Evolutionary conservation across 2,113 vertebrate species (phyloP), one percentile per base, ranked within the genome.

Genomic region (Toxotes chatareus): DNA sequence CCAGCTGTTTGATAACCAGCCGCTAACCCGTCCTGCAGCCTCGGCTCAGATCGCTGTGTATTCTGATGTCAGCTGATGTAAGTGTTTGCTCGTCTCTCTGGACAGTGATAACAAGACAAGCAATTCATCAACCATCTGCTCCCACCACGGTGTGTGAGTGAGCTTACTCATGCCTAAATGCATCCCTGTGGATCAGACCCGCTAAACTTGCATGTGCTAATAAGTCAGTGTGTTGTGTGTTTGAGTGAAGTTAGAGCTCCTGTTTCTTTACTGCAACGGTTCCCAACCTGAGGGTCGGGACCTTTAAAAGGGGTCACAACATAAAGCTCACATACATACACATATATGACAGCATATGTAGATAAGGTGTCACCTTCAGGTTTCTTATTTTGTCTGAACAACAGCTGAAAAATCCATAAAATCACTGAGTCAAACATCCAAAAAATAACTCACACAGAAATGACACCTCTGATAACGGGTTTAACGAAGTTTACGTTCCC

Each of bases 91-190:
- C 6, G n/a, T 60, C 75, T 57, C 73, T 75, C 47, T 12, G 82
- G 78, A 66, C 61, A 1, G 5, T 11, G 68, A 60, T 77, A 81
- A 87, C 53, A 7, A 82, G 79, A 76, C n/a, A 0, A 32, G 75
- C 55, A 23, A 59, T 47, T 1, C 79, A 82, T 62, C 86, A 64
- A 27, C 82, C 73, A 78, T 81, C 86, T 84, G 82, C 23, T 64
- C 12, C 4, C 0, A 10, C 12, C 3, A 19, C 51, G 7, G 44
- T 4, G 75, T 13, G 42, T 12, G 60, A 65, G 38, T 36, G 38
- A 21, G 66, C 27, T 17, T 36, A 56, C 49, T 36, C 13, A 17
- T n/a, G 68, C 38, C 31, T 21, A 31, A 7, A 56, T 27, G 32
- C 44, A 10, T 10, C 60, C 27, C 76, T 31, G 59, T 13, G 23